Percentiles rank a stretch among this genome's conserved stretches.
phyloP scores from a whole-genome alignment of 2,888 invertebrate species.

The Drosophila austrosaltans region DNA sequence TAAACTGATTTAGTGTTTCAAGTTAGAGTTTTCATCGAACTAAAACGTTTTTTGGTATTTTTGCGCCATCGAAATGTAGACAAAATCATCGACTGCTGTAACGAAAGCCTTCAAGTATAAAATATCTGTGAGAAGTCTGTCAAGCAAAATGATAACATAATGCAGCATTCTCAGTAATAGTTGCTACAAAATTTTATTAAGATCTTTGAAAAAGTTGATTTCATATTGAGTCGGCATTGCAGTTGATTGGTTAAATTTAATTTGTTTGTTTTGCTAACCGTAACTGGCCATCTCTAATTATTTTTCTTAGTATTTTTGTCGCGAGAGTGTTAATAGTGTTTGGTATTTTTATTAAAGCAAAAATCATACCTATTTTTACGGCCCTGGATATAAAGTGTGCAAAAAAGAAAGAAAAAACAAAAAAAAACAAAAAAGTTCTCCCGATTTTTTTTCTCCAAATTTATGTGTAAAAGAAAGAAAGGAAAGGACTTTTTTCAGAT shows the following conservation, averaged over 20 bases:
- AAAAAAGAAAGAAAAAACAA: conserved; percentile 11
- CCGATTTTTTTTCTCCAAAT: conserved; percentile 1
- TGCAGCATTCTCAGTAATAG: too few species aligned
- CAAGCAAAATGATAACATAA: too few species aligned
- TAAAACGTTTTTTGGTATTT: not conserved
- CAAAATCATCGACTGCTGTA: not conserved
- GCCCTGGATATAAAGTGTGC: conserved; percentile 7
- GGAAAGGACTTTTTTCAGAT: not conserved
- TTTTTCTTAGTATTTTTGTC: conserved; percentile 1
- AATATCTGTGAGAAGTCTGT: not conserved
- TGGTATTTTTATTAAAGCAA: conserved; percentile 1
- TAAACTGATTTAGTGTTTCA: too few species aligned
- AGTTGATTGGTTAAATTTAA: too few species aligned
- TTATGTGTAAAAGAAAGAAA: conserved; percentile 6
- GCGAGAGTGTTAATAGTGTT: not conserved
- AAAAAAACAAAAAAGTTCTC: conserved; percentile 11
- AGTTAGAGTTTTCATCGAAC: not conserved
- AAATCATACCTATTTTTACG: not conserved
- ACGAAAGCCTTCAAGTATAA: not conserved
- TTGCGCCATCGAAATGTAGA: not conserved
- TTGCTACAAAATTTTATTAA: too few species aligned
- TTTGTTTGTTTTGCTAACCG: too few species aligned
- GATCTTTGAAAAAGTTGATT: too few species aligned
- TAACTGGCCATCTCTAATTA: not conserved
- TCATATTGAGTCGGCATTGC: too few species aligned